phyloP scores from a whole-genome alignment of 2,888 invertebrate genomes.

The Gortyna flavago region DNA sequence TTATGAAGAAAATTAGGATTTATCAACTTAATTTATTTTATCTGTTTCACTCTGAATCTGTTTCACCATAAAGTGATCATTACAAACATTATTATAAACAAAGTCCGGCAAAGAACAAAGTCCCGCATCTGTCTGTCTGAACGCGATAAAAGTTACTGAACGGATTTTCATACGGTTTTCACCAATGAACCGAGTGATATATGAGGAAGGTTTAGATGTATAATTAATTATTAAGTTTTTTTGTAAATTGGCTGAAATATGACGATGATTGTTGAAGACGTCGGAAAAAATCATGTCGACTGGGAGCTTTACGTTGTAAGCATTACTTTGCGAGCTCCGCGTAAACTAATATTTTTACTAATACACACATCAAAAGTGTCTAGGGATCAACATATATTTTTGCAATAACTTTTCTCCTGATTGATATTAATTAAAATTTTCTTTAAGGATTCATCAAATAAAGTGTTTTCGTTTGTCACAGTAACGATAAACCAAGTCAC shows the following conservation, averaged over 20 bases:
- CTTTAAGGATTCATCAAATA: no score
- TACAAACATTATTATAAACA: neutral
- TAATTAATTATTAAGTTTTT: neutral
- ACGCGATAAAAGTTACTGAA: neutral
- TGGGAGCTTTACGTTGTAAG: neutral
- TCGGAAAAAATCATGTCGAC: neutral
- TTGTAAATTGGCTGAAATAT: neutral
- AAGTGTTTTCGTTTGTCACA: no score
- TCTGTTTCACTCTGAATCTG: no score
- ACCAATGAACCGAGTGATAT: neutral
- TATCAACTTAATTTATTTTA: neutral
- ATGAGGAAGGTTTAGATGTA: neutral
- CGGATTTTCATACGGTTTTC: neutral
- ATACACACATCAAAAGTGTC: no score
- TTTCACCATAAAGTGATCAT: neutral
- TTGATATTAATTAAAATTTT: no score
- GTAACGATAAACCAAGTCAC: no score
- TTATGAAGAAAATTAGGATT: neutral
- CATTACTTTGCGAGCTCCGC: no score
- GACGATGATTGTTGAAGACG: neutral
- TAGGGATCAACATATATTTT: no score
- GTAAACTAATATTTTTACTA: no score
- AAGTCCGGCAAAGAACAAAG: no score
- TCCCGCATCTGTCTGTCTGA: neutral
- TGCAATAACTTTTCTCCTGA: no score